These are phyloP conservation scores for Clarias magur DNA, from an alignment of 2,113 vertebrate species.

Conservation along the genomic window DNA sequence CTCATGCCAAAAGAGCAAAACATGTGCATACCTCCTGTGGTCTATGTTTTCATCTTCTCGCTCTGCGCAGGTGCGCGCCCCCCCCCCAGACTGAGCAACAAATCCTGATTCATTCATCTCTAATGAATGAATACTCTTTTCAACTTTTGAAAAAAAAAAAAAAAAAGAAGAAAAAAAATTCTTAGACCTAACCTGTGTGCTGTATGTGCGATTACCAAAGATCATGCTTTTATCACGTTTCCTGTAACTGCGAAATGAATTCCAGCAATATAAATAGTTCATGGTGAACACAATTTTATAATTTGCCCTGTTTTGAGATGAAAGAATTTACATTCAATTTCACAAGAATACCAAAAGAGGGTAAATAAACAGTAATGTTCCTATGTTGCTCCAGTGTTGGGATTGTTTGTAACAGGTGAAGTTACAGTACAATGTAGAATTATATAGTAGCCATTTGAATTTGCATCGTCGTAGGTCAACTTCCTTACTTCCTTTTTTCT, in stretches of 20 bases:
- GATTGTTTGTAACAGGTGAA: neutral
- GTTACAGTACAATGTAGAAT: neutral
- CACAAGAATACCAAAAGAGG: neutral
- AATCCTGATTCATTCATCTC: slow-evolving; percentile 9
- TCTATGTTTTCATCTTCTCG: slow-evolving; percentile 49
- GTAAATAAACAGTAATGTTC: slow-evolving; percentile 10
- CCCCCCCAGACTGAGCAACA: slow-evolving; percentile 40
- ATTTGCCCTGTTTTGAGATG: neutral
- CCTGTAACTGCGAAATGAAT: neutral
- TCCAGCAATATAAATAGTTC: neutral
- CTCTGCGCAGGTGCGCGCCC: slow-evolving; percentile 54
- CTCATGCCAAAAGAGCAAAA: slow-evolving; percentile 63
- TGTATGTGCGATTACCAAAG: neutral
- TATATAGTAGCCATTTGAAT: neutral
- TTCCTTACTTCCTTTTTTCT: too few relatives aligned
- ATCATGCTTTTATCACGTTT: slow-evolving; percentile 4
- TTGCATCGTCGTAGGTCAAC: too few relatives aligned
- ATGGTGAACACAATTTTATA: neutral
- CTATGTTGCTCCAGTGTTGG: neutral
- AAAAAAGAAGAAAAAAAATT: neutral
- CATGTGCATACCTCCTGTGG: slow-evolving; percentile 78
- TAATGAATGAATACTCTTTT: slow-evolving; percentile 42
- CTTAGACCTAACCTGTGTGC: neutral
- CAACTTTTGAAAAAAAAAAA: neutral
- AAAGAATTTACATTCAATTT: neutral